Evolutionary conservation across 2,797 vertebrate species (phyloP).

Genomic region (Coluber constrictor): DNA sequence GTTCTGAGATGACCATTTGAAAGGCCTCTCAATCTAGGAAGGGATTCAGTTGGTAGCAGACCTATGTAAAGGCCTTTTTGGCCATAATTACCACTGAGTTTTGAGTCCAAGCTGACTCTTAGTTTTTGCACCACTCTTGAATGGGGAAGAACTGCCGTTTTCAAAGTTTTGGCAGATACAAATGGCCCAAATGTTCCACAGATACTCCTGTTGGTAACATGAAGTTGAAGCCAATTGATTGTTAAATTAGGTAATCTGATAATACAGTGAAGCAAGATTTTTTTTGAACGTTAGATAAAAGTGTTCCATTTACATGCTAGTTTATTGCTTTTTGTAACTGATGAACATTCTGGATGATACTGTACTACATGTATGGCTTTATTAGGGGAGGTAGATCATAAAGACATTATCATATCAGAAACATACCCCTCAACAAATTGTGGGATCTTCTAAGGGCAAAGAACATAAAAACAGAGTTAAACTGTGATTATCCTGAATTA

Average conservation of each 20-base stretch:
- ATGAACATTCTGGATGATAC: background rate
- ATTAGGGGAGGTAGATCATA: background rate
- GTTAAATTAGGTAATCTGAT: background rate
- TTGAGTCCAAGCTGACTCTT: background rate
- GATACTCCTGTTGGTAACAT: background rate
- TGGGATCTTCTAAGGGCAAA: background rate
- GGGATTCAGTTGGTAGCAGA: background rate
- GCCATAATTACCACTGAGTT: background rate
- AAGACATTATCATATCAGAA: background rate
- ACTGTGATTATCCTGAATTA: background rate
- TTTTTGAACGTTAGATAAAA: background rate
- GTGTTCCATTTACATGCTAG: background rate
- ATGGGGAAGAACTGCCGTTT: background rate
- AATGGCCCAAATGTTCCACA: background rate
- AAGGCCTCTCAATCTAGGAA: background rate
- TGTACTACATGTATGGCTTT: background rate
- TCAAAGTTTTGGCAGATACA: background rate
- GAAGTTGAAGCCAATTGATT: background rate
- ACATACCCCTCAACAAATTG: background rate
- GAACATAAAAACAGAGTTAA: background rate
- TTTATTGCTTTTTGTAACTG: background rate
- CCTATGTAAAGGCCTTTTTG: background rate
- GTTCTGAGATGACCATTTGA: background rate
- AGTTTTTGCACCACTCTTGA: background rate
- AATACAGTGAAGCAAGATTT: background rate